These are phyloP conservation scores for Anagrus nilaparvatae DNA, from an alignment of 1,140 invertebrate genomes.

Conservation along the genomic window DNA sequence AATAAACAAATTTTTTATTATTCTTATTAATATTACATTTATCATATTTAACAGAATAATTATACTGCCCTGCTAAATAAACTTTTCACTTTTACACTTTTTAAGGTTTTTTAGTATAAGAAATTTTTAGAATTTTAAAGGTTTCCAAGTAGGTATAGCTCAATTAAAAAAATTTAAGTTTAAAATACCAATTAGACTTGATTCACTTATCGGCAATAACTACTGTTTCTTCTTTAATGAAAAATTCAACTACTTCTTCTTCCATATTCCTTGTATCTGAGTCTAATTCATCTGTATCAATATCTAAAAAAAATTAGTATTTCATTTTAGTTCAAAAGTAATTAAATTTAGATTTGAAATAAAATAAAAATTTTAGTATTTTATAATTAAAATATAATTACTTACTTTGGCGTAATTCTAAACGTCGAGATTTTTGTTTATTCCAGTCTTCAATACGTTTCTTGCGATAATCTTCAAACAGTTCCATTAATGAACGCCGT, in stretches of 20 bases:
- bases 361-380: too few species aligned
- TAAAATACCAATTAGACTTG: too few species aligned
- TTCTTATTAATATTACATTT: too few species aligned
- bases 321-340: constrained; percentile 1
- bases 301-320: constrained; percentile 50
- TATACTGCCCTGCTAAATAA: too few species aligned
- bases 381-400: constrained; percentile 23
- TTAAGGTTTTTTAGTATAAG: too few species aligned
- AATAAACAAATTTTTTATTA: too few species aligned
- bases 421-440: constrained; percentile 63
- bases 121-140: too few species aligned
- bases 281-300: constrained; percentile 86
- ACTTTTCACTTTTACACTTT: too few species aligned
- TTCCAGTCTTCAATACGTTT: constrained; percentile 65
- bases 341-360: not conserved
- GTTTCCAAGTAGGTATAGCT: constrained; percentile 24
- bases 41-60: too few species aligned
- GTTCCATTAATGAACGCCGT: constrained; percentile 79
- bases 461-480: constrained; percentile 73
- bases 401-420: constrained; percentile 80
- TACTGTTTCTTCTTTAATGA: constrained; percentile 90
- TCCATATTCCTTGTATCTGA: constrained; percentile 79
- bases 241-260: constrained; percentile 94
- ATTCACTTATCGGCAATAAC: constrained; percentile 53
- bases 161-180: too few species aligned